These are phyloP conservation scores for Podilymbus podiceps DNA, from an alignment of 2,113 vertebrate species.

Conservation along the genomic window DNA sequence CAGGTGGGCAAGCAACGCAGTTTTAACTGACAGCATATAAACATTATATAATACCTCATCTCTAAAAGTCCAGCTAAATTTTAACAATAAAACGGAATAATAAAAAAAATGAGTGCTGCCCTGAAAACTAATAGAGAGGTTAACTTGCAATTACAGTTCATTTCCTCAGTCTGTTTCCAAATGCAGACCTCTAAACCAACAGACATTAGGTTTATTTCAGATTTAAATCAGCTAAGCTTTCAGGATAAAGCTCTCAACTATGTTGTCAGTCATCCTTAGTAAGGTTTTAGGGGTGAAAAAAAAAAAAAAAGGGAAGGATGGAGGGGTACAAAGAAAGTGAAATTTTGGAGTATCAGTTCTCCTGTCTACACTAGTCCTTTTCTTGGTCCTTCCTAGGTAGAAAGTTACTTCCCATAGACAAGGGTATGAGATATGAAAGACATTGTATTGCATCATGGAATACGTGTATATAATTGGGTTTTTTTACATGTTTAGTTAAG, in stretches of 20 bases:
- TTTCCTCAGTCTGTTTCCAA: conserved; percentile 3
- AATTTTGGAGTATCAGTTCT: not conserved
- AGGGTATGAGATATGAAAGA: not conserved
- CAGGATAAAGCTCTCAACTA: not conserved
- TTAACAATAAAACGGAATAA: not conserved
- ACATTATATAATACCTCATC: not conserved
- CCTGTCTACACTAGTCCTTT: not conserved
- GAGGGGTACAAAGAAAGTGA: not conserved
- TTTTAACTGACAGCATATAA: not conserved
- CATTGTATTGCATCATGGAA: not conserved
- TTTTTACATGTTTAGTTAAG: not conserved
- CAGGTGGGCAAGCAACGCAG: not conserved
- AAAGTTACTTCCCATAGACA: not conserved
- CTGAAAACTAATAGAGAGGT: not conserved
- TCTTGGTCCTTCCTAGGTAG: not conserved
- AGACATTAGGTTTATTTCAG: conserved; percentile 4
- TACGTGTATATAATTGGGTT: not conserved
- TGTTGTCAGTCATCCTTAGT: not conserved
- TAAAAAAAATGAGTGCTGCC: not conserved
- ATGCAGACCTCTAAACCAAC: not conserved
- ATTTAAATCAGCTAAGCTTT: conserved; percentile 26
- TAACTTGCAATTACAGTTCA: not conserved
- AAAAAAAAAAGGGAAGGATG: not conserved
- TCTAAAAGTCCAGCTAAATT: not conserved
- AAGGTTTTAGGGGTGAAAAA: not conserved